These are phyloP conservation scores for Craniophora ligustri DNA, from an alignment of 2,888 invertebrate genomes.

Conservation along the genomic window DNA sequence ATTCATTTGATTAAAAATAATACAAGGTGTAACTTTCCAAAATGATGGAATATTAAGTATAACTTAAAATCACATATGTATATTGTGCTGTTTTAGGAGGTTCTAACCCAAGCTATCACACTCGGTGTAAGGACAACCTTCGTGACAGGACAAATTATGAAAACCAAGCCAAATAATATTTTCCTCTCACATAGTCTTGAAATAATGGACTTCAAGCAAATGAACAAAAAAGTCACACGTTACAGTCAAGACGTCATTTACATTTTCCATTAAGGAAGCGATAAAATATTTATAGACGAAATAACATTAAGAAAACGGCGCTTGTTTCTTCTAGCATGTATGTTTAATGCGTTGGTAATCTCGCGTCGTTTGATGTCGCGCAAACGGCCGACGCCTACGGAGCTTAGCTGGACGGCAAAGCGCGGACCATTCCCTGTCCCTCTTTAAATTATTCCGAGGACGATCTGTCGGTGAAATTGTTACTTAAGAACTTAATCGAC, in stretches of 20 bases:
- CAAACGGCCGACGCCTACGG: slow-evolving; percentile 71
- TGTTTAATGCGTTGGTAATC: slow-evolving; percentile 82
- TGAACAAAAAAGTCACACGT: slow-evolving; percentile 47
- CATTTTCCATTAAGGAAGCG: slow-evolving; percentile 77
- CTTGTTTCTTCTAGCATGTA: slow-evolving; percentile 76
- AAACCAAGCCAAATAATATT: too few species aligned
- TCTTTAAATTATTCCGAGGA: slow-evolving; percentile 73
- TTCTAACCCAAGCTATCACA: too few species aligned
- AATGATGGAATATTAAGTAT: too few species aligned
- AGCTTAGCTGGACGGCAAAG: slow-evolving; percentile 68
- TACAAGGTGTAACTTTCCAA: too few species aligned
- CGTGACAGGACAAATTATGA: too few species aligned
- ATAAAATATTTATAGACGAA: slow-evolving; percentile 83
- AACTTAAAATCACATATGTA: too few species aligned
- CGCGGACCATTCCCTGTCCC: slow-evolving; percentile 42
- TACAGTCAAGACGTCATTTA: slow-evolving; percentile 70
- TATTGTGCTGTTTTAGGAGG: too few species aligned
- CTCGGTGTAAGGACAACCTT: too few species aligned
- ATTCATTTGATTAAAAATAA: too few species aligned
- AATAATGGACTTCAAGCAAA: slow-evolving; percentile 6
- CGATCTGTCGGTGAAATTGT: slow-evolving; percentile 75
- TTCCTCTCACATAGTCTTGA: too few species aligned
- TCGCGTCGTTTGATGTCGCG: slow-evolving; percentile 80
- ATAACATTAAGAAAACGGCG: slow-evolving; percentile 81
- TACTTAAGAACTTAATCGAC: slow-evolving; percentile 76